Conservation (phyloP, 2,113 vertebrate genomes). For the Pongo abelii region DNA sequence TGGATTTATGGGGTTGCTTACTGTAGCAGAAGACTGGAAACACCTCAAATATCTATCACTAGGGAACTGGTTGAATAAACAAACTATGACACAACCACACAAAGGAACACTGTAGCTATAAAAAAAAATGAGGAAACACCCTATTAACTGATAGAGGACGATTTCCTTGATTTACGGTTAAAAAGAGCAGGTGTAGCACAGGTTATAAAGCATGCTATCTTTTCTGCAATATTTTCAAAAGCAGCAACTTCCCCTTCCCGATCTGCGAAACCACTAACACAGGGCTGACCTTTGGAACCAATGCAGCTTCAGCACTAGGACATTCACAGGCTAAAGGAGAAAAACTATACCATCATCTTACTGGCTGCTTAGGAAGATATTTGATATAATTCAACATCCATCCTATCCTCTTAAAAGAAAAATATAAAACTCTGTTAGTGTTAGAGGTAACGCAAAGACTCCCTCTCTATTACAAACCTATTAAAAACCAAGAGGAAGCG, state of each 20-base stretch:
- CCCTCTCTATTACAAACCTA: neutral
- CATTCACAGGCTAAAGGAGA: neutral
- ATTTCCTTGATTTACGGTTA: neutral
- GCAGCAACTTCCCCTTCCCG: neutral
- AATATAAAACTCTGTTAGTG: neutral
- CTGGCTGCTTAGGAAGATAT: neutral
- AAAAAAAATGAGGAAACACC: neutral
- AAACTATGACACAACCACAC: neutral
- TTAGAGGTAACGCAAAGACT: neutral
- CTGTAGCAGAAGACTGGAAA: neutral
- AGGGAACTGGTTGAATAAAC: neutral
- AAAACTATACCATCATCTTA: neutral
- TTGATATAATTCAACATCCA: neutral
- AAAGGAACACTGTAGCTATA: neutral
- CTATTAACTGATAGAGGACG: neutral
- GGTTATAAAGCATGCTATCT: neutral
- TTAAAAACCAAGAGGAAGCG: conserved; percentile 11
- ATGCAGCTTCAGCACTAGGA: neutral
- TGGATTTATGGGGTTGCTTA: neutral
- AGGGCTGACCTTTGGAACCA: neutral
- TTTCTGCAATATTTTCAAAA: neutral
- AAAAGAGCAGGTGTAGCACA: neutral
- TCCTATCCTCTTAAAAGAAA: conserved; percentile 19
- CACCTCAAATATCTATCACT: neutral
- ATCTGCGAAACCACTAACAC: neutral